phyloP scores from a whole-genome alignment of 1,140 invertebrate genomes.

The Ceratoteleas bidentatus region DNA sequence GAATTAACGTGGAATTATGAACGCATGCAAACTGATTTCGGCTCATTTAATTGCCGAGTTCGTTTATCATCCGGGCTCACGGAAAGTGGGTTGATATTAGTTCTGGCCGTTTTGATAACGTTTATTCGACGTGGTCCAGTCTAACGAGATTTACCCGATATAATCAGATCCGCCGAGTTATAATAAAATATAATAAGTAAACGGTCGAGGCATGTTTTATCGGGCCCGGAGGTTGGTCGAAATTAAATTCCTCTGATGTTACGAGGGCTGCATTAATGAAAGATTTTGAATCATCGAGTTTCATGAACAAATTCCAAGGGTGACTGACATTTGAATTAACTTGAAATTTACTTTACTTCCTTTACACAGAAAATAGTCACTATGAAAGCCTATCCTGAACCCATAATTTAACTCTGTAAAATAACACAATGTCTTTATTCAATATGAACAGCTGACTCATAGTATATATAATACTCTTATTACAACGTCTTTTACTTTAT shows the following conservation, averaged over 20 bases:
- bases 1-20: not conserved
- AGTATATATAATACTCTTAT: no score
- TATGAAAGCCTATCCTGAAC: no score
- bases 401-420: no score
- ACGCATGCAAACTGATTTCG: not conserved
- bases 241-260: not conserved
- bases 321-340: no score
- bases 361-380: no score
- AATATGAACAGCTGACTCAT: no score
- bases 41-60: not conserved
- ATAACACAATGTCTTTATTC: no score
- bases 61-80: not conserved
- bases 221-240: not conserved
- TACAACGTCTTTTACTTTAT: no score
- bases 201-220: not conserved
- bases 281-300: not conserved
- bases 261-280: not conserved
- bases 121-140: not conserved
- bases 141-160: not conserved
- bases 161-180: not conserved
- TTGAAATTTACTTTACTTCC: no score
- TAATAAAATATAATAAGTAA: not conserved
- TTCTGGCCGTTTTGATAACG: not conserved
- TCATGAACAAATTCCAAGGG: not conserved
- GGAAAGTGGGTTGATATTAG: not conserved